Evolutionary conservation across 2,113 vertebrate genomes (phyloP).

Genomic region (Bettongia penicillata): DNA sequence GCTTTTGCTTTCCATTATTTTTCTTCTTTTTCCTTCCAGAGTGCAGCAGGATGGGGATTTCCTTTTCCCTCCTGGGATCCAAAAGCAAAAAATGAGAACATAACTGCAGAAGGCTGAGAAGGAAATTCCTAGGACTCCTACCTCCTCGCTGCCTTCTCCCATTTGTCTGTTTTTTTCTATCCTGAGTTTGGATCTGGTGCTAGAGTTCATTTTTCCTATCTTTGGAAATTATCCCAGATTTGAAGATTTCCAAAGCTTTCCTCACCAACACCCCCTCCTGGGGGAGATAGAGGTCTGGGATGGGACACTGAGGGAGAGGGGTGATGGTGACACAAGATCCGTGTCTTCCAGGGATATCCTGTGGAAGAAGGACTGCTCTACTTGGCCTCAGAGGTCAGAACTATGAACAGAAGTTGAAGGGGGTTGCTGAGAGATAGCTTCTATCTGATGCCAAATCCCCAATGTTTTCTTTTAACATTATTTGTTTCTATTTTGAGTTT

Average conservation of each 20-base stretch:
- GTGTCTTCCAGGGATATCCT: background rate
- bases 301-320: background rate
- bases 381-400: background rate
- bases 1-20: background rate
- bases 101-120: background rate
- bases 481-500: background rate
- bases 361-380: too few species aligned
- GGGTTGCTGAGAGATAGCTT: background rate
- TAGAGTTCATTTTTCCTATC: background rate
- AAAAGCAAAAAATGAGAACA: background rate
- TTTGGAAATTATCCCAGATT: background rate
- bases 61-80: background rate
- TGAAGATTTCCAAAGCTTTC: background rate
- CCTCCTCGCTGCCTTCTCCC: background rate
- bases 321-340: background rate
- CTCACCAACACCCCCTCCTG: background rate
- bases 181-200: background rate
- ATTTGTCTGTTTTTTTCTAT: background rate
- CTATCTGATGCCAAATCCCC: background rate
- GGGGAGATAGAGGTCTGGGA: background rate
- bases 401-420: background rate
- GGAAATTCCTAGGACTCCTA: background rate
- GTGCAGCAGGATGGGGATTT: background rate
- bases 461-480: background rate
- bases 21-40: background rate